Base-by-base conservation (phyloP, 1,140 invertebrate species). In the Laupala kohalensis region DNA sequence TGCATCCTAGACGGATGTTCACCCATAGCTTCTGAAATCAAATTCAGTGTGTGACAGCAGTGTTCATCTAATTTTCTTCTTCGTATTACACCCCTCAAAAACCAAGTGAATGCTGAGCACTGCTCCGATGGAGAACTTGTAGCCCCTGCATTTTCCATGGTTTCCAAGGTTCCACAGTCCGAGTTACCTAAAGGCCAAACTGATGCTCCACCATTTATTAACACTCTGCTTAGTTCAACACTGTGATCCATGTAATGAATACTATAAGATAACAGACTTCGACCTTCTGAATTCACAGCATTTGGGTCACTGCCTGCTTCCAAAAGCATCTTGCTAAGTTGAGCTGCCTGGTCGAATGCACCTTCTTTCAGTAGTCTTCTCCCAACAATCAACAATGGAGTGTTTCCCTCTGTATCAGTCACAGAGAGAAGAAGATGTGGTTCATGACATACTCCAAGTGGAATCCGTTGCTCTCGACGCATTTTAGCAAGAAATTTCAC, bases 391-490 rank as follows among this genome's bases (percentile, higher is more conserved):
- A 78, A 81, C 19, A 86, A 76, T 3, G 83, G 80, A 5, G 82
- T 83, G 72, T 84, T 82, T 6, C 79, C 79, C 25, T 80, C 76
- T 13, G 76, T 71, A 75, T 85, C 83, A 28, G 76, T 72, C 3
- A 72, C 25, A 25, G 68, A 67, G 37, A 37, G n/a, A 63, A 65
- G 25, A 25, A 64, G 28, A 27, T 30, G 26, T 64, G 37, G 26
- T n/a, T 70, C 72, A 12, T 23, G 28, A 53, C 37, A 53, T 9
- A 53, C 19, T 24, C 27, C 13, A 19, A 27, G 26, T n/a, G 26
- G n/a, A 23, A 27, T 28, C 19, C 27, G 25, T n/a, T n/a, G 27
- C 25, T 68, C 67, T 23, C 12, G 25, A 12, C 25, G 25, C 4
- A 65, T n/a, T 15, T 30, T 70, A 15, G 64, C 13, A 27, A 73